These are phyloP conservation scores for Lasioglossum vierecki DNA, from an alignment of 2,888 invertebrate genomes.

Conservation along the genomic window DNA sequence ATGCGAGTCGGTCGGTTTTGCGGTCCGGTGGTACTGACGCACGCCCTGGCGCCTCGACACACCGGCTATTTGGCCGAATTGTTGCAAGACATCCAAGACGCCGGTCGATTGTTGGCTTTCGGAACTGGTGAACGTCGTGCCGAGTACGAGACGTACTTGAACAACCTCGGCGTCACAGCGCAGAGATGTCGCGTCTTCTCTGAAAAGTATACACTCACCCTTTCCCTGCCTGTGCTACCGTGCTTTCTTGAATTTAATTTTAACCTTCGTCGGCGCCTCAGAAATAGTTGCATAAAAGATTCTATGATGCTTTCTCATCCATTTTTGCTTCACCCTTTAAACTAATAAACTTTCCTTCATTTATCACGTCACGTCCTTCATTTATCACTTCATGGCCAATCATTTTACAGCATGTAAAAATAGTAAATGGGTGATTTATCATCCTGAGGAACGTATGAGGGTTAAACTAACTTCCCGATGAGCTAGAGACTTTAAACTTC, in stretches of 20 bases:
- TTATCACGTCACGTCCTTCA: too few relatives aligned
- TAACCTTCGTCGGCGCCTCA: too few relatives aligned
- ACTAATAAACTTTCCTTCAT: too few relatives aligned
- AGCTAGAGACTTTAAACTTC: too few relatives aligned
- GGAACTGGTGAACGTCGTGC: constrained; percentile 85
- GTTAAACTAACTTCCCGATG: too few relatives aligned
- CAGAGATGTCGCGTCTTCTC: constrained; percentile 78
- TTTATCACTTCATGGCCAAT: too few relatives aligned
- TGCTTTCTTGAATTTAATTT: neutral
- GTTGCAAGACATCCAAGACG: constrained; percentile 86
- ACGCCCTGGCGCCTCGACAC: constrained; percentile 91
- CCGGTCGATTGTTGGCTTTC: constrained; percentile 87
- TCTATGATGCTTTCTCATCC: too few relatives aligned
- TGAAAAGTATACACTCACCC: constrained; percentile 71
- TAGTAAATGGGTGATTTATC: too few relatives aligned
- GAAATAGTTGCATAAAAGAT: too few relatives aligned
- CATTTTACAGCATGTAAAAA: too few relatives aligned
- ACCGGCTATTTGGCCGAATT: constrained; percentile 91
- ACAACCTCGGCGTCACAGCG: constrained; percentile 87
- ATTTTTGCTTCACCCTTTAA: too few relatives aligned
- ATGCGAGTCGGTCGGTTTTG: constrained; percentile 88
- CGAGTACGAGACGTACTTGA: constrained; percentile 89
- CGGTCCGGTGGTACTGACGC: constrained; percentile 92
- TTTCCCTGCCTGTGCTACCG: neutral
- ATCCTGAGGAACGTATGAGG: too few relatives aligned